Evolutionary conservation across 2,797 vertebrate species (phyloP).

Genomic region (Tiaroga cobitis): DNA sequence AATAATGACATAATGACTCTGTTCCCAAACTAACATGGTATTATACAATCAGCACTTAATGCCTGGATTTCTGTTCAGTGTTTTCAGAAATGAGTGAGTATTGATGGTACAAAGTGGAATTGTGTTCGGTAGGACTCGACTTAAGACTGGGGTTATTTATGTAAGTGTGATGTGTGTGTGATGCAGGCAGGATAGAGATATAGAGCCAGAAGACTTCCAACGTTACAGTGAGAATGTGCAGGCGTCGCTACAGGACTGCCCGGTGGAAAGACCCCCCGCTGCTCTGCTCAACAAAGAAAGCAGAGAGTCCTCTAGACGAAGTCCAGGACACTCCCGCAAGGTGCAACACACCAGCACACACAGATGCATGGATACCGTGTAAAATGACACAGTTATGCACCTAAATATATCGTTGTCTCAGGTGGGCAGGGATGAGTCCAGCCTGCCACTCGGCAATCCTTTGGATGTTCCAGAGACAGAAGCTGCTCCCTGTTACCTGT

Average conservation of each 20-base stretch:
- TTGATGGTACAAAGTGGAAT: background rate
- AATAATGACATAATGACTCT: too few species aligned
- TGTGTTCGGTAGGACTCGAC: background rate
- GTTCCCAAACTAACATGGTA: too few species aligned
- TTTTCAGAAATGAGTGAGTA: slow-evolving; percentile 84
- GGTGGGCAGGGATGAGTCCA: slow-evolving; percentile 82
- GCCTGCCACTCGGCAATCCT: slow-evolving; percentile 69
- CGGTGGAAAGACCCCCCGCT: slow-evolving; percentile 83
- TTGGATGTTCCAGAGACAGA: slow-evolving; percentile 64
- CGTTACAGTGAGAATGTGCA: slow-evolving; percentile 89
- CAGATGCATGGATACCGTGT: background rate
- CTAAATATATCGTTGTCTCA: slow-evolving; percentile 60
- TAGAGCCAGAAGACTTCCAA: slow-evolving; percentile 96
- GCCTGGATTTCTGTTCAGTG: slow-evolving; percentile 56
- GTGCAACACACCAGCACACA: slow-evolving; percentile 69
- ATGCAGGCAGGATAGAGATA: slow-evolving; percentile 87
- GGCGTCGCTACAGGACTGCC: slow-evolving; percentile 89
- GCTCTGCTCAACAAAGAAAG: slow-evolving; percentile 80
- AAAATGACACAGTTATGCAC: background rate
- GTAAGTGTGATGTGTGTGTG: slow-evolving; percentile 20
- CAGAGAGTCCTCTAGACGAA: slow-evolving; percentile 78
- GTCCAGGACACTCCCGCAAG: slow-evolving; percentile 81
- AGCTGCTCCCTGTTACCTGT: slow-evolving; percentile 79
- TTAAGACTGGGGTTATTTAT: background rate
- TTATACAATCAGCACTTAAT: too few species aligned